These are phyloP conservation scores for Oreortyx pictus DNA, from an alignment of 2,797 vertebrate species.

Conservation along the genomic window DNA sequence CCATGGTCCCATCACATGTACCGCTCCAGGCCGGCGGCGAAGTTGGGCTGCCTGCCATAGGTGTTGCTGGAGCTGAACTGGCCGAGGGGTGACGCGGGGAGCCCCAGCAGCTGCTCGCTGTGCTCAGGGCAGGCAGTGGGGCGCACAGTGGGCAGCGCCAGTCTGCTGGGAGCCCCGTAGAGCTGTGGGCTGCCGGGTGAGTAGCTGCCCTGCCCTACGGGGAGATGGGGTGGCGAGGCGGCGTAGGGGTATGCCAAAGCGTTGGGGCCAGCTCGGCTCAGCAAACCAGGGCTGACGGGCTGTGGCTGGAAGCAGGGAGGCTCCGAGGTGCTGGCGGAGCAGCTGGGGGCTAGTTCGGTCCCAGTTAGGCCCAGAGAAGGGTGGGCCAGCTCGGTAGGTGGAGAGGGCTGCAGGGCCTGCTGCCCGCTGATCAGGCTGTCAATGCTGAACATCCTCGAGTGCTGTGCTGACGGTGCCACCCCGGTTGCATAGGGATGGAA, in stretches of 20 bases:
- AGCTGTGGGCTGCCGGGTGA: conserved; percentile 86
- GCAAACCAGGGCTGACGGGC: conserved; percentile 45
- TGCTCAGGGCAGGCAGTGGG: conserved; percentile 86
- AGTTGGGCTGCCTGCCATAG: conserved; percentile 91
- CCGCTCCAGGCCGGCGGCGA: conserved; percentile 88
- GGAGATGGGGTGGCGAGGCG: conserved; percentile 83
- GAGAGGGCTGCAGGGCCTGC: conserved; percentile 81
- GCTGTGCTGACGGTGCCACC: conserved; percentile 2
- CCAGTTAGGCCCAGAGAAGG: conserved; percentile 78
- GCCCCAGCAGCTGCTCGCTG: conserved; percentile 87
- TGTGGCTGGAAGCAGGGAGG: conserved; percentile 85
- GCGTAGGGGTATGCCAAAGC: conserved; percentile 83
- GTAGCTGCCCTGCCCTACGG: conserved; percentile 84
- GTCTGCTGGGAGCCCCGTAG: conserved; percentile 84
- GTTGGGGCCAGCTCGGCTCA: conserved; percentile 72
- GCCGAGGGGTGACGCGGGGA: conserved; percentile 70
- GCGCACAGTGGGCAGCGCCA: conserved; percentile 84
- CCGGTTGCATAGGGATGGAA: conserved; percentile 42
- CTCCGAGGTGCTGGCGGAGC: conserved; percentile 81
- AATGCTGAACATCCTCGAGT: conserved; percentile 90
- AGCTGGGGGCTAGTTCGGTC: conserved; percentile 84
- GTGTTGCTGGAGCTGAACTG: conserved; percentile 80
- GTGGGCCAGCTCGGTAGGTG: conserved; percentile 76
- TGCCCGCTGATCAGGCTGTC: conserved; percentile 92
- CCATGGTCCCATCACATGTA: conserved; percentile 84